phyloP scores from a whole-genome alignment of 2,888 invertebrate genomes.

The Meta bourneti region DNA sequence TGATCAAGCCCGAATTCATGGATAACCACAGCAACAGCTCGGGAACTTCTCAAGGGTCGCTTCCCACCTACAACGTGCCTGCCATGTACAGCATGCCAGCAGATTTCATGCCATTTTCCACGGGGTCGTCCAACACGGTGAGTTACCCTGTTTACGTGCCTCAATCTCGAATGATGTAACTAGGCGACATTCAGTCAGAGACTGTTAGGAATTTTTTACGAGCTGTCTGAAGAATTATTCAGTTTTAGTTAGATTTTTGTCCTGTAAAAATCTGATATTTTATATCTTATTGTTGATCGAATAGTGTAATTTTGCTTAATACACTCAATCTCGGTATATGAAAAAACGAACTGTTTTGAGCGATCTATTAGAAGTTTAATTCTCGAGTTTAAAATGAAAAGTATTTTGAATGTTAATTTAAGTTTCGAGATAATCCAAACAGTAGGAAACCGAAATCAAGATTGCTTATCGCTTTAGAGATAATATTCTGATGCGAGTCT shows the following conservation, averaged over 20 bases:
- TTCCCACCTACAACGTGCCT: conserved; percentile 23
- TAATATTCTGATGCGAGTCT: too few relatives aligned
- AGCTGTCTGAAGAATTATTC: too few relatives aligned
- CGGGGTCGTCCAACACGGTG: background rate
- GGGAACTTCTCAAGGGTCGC: background rate
- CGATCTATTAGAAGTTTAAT: background rate
- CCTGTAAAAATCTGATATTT: background rate
- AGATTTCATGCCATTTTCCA: background rate
- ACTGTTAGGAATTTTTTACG: background rate
- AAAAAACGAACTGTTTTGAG: background rate
- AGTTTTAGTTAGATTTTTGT: too few relatives aligned
- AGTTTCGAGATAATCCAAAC: too few relatives aligned
- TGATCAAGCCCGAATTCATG: background rate
- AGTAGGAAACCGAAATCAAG: too few relatives aligned
- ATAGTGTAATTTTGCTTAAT: background rate
- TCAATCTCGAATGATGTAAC: background rate
- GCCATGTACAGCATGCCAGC: conserved; percentile 1
- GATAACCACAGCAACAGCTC: background rate
- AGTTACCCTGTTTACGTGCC: conserved; percentile 2
- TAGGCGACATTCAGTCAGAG: too few relatives aligned
- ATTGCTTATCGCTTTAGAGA: too few relatives aligned
- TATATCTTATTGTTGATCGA: background rate
- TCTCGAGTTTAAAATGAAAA: background rate
- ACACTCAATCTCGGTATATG: background rate
- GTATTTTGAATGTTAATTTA: too few relatives aligned